Evolutionary conservation across 1,140 invertebrate species (phyloP), one percentile per base, ranked within the genome.

Genomic region (Oryctes rhinoceros): DNA sequence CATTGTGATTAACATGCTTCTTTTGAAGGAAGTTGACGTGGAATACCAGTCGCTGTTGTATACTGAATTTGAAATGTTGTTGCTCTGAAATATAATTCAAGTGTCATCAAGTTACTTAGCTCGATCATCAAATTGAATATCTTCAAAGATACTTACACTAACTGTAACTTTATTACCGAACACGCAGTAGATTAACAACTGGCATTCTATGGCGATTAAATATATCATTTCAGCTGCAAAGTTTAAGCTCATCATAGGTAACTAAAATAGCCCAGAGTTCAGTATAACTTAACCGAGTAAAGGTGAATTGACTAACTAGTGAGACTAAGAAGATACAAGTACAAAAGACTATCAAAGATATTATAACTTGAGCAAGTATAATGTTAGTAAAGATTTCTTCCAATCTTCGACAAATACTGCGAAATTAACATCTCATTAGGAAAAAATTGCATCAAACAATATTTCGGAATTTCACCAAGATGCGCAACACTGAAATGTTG

Each of bases 151-250:
- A 24, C 67, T 53, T 81, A 81, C 80, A n/a, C 78, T 67, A 30
- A 79, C 24, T 11, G 80, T 81, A 1, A 81, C 74, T 78, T 81
- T 67, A 59, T 81, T 81, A 78, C 81, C 81, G 20, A 77, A 59
- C 15, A 80, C 76, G n/a, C 79, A 81, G 74, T 81, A 81, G 0
- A 81, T 35, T 4, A 76, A 37, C 11, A 81, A 24, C 59, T 81
- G 81, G 35, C 79, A 80, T 49, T 80, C 81, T 37, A 80, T 80
- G 10, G 81, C 80, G 3, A 81, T 74, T 53, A 81, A 59, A 75
- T 81, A 81, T 15, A 74, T 62, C 49, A 81, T 76, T 62, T 81
- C 80, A 4, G 65, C 65, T 30, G 65, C 65, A 24, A 71, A 71
- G 9, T 71, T 71, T 35, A 71, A 71, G 35, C 65, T 71, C 65